These are phyloP conservation scores for Archaeoteleia sp. DNA, from an alignment of 2,888 invertebrate genomes.

Conservation along the genomic window DNA sequence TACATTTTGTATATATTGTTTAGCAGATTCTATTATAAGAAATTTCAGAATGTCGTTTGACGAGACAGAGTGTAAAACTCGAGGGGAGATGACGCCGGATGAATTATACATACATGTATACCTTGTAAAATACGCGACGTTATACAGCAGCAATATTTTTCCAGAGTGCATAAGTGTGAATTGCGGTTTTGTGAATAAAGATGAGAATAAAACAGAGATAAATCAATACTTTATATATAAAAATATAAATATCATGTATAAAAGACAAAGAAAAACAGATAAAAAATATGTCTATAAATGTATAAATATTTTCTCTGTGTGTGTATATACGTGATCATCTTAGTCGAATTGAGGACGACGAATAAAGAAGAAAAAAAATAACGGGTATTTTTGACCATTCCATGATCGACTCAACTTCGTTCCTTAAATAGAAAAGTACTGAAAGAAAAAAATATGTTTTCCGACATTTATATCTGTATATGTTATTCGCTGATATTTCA, in stretches of 20 bases:
- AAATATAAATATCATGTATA: constrained; percentile 44
- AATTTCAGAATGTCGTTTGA: constrained; percentile 10
- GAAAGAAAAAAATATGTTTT: too few species aligned
- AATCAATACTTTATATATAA: constrained; percentile 32
- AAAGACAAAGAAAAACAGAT: constrained; percentile 24
- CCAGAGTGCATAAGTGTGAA: constrained; percentile 42
- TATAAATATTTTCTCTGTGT: constrained; percentile 51
- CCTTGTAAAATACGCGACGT: constrained; percentile 42
- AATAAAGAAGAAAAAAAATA: constrained; percentile 16
- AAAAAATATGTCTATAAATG: constrained; percentile 40
- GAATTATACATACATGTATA: constrained; percentile 36
- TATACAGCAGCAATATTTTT: constrained; percentile 50
- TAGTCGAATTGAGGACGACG: constrained; percentile 45
- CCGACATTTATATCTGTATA: too few species aligned
- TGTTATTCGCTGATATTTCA: constrained; percentile 1
- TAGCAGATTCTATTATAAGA: constrained; percentile 29
- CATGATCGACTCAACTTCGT: constrained; percentile 36
- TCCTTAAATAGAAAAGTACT: too few species aligned
- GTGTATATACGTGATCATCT: constrained; percentile 50
- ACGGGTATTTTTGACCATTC: constrained; percentile 22
- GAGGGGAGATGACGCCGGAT: constrained; percentile 2
- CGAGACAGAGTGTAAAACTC: constrained; percentile 1
- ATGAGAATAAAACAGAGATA: constrained; percentile 11
- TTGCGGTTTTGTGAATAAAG: constrained; percentile 6
- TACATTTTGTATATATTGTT: constrained; percentile 49